These are phyloP conservation scores for Rotaria socialis DNA, from an alignment of 2,888 invertebrate species.

Conservation along the genomic window DNA sequence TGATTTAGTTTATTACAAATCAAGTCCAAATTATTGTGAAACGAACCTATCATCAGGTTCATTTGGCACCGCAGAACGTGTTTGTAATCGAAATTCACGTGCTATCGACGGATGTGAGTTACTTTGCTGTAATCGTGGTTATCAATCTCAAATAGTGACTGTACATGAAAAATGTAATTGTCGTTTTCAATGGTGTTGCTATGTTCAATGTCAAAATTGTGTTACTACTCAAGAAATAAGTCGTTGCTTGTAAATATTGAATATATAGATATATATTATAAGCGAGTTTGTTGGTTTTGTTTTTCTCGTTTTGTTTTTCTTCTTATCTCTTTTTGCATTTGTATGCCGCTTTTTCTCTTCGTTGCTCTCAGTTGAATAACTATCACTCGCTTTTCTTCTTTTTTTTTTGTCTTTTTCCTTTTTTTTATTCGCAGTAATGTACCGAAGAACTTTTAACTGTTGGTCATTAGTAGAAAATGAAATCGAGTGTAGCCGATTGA, in stretches of 20 bases:
- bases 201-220: slow-evolving; percentile 78
- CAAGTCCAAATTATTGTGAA: slow-evolving; percentile 86
- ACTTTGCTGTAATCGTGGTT: slow-evolving; percentile 79
- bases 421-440: not conserved
- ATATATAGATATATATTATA: not conserved
- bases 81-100: slow-evolving; percentile 77
- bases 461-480: not conserved
- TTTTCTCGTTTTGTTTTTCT: too few species aligned
- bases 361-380: not conserved
- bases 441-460: slow-evolving; percentile 10
- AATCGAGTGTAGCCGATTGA: slow-evolving; percentile 5
- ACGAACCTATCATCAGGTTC: slow-evolving; percentile 76
- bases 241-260: slow-evolving; percentile 6
- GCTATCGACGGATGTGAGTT: slow-evolving; percentile 80
- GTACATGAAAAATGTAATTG: slow-evolving; percentile 82
- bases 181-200: slow-evolving; percentile 84
- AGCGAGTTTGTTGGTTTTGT: not conserved
- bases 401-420: not conserved
- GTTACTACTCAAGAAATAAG: not conserved
- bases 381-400: not conserved
- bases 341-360: not conserved
- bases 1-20: slow-evolving; percentile 81
- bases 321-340: not conserved
- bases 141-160: slow-evolving; percentile 73
- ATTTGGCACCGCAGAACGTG: slow-evolving; percentile 74